Base-by-base conservation (phyloP, 92 coral and sea anemone species). In the Chrysogorgia sp. region DNA sequence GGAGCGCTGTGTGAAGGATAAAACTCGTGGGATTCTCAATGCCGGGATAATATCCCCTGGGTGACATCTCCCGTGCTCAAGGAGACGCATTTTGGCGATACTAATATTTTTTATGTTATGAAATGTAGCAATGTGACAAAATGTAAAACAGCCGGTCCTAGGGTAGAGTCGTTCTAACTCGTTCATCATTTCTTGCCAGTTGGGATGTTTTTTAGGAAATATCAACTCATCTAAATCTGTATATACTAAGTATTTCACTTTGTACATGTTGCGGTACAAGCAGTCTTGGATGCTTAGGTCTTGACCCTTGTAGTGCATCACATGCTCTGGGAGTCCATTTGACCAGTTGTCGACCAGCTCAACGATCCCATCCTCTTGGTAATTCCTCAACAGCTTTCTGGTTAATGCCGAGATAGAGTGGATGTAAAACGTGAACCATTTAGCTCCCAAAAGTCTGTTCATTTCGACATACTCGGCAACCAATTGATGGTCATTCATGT, bases 241-340 rank as follows among this genome's bases (percentile, higher is more conserved):
- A 30, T 23, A 57, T 10, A 57, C 7, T 6, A 57, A 22, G 17
- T 57, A 57, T n/a, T 29, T 57, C 9, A 29, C 63, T 30, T 22
- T 57, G 63, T 57, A 23, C 63, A 57, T 12, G 34, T 57, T 57
- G 17, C 63, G 63, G 12, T 23, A 57, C 63, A 57, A 22, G 17
- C 63, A 57, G 22, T 57, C 63, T 7, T 57, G 63, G 17, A 57
- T 22, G 17, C 63, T 57, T 30, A 57, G 19, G 34, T 57, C 63
- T 57, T 57, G 63, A 30, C 63, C 63, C n/a, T n/a, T n/a, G 29
- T 57, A 12, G 63, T 57, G 22, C 22, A 28, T 23, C 9, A 30
- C 28, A 3, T n/a, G n/a, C n/a, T 70, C 59, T 23, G 63, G 63
- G 3, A 57, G 1, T 2, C 17, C 17, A 3, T 2, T 29, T 2